These are phyloP conservation scores for Ectemnius continuus DNA, from an alignment of 2,888 invertebrate genomes.

Conservation along the genomic window DNA sequence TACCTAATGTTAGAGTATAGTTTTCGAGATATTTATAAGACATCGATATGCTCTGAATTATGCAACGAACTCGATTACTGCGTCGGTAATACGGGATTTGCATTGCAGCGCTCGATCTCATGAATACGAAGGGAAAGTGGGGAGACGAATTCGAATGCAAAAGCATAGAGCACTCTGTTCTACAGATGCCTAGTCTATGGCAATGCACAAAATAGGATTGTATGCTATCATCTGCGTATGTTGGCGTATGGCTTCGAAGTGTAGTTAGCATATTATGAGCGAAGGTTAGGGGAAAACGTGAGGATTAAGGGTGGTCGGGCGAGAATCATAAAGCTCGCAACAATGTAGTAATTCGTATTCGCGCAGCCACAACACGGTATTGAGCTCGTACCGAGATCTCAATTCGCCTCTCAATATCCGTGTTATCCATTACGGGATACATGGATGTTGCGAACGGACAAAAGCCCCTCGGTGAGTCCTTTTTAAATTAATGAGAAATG, in stretches of 20 bases:
- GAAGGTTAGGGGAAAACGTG: slow-evolving; percentile 48
- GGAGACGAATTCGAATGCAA: no score
- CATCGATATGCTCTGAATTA: no score
- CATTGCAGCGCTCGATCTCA: no score
- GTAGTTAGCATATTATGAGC: slow-evolving; percentile 39
- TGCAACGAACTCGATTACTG: no score
- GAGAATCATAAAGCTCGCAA: slow-evolving; percentile 35
- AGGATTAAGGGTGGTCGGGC: slow-evolving; percentile 42
- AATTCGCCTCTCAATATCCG: slow-evolving; percentile 58
- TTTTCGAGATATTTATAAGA: no score
- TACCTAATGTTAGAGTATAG: no score
- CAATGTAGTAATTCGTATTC: slow-evolving; percentile 43
- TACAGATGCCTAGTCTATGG: no score
- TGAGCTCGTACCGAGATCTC: slow-evolving; percentile 31
- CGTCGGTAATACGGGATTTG: no score
- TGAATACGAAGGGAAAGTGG: no score
- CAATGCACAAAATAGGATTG: no score
- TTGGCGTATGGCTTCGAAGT: slow-evolving; percentile 43
- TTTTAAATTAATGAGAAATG: neutral
- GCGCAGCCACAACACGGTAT: slow-evolving; percentile 32
- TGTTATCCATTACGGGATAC: slow-evolving; percentile 69
- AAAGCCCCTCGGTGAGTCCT: slow-evolving; percentile 71
- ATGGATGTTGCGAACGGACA: slow-evolving; percentile 75
- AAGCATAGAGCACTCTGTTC: no score
- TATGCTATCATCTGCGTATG: slow-evolving; percentile 5